Evolutionary conservation across 2,888 invertebrate genomes (phyloP).

Genomic region (Apamea sordens): DNA sequence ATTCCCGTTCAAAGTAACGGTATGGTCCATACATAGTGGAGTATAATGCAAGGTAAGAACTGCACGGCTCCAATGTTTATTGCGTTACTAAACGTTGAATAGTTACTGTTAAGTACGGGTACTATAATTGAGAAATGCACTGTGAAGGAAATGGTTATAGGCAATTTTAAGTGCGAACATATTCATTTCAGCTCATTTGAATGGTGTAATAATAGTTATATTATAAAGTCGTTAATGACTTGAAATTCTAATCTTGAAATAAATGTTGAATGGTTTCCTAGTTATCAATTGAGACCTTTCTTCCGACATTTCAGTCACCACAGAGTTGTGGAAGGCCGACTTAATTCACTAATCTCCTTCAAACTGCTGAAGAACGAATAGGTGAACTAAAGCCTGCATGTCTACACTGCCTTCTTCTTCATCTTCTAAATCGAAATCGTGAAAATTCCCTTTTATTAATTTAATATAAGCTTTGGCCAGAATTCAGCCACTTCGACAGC

Average conservation of each 20-base stretch:
- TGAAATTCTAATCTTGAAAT: background rate
- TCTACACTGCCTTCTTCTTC: background rate
- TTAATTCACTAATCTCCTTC: slow-evolving; percentile 4
- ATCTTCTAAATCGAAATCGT: too few species aligned
- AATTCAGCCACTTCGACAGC: too few species aligned
- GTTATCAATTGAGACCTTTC: slow-evolving; percentile 4
- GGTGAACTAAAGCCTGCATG: background rate
- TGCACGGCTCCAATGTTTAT: slow-evolving; percentile 39
- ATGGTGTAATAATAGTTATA: background rate
- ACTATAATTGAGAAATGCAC: slow-evolving; percentile 18
- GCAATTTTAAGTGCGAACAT: slow-evolving; percentile 19
- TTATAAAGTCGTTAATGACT: background rate
- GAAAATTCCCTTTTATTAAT: too few species aligned
- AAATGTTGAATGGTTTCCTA: background rate
- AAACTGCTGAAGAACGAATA: background rate
- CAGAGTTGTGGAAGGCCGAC: background rate
- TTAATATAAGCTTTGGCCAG: too few species aligned
- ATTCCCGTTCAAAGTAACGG: slow-evolving; percentile 36
- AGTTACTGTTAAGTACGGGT: slow-evolving; percentile 2
- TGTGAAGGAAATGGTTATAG: slow-evolving; percentile 7
- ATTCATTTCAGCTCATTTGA: background rate
- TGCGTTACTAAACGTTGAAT: slow-evolving; percentile 38
- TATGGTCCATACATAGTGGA: slow-evolving; percentile 22
- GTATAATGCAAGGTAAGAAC: slow-evolving; percentile 22
- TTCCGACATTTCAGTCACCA: background rate